Evolutionary conservation across 1,140 invertebrate species (phyloP).

Genomic region (Caenorhabditis latens): DNA sequence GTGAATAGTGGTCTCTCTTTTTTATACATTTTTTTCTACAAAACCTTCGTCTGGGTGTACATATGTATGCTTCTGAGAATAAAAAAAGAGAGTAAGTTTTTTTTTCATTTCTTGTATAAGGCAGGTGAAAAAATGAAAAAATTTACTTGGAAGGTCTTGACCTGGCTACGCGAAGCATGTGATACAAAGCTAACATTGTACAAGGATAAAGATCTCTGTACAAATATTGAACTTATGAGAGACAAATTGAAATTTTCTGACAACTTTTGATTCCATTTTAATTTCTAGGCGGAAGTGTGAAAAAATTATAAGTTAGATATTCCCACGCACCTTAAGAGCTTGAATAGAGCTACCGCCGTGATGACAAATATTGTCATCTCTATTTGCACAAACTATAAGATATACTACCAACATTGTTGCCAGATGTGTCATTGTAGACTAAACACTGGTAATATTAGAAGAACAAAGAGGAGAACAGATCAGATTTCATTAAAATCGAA

Average conservation of each 20-base stretch:
- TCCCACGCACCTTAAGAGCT: constrained; percentile 1
- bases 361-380: constrained; percentile 36
- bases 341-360: not conserved
- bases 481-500: not conserved
- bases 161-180: too few relatives aligned
- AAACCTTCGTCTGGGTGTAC: too few relatives aligned
- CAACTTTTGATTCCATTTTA: too few relatives aligned
- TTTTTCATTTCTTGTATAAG: too few relatives aligned
- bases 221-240: not conserved
- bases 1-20: too few relatives aligned
- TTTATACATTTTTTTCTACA: not conserved
- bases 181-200: not conserved
- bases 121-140: not conserved
- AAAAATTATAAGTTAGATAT: not conserved
- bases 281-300: too few relatives aligned
- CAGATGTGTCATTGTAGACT: not conserved
- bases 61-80: too few relatives aligned
- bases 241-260: not conserved
- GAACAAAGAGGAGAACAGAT: not conserved
- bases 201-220: not conserved
- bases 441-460: not conserved
- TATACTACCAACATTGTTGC: not conserved
- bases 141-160: too few relatives aligned
- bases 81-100: too few relatives aligned
- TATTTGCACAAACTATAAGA: constrained; percentile 19